Evolutionary conservation across 2,888 invertebrate species (phyloP).

Genomic region (Omphaloscelis lunosa): DNA sequence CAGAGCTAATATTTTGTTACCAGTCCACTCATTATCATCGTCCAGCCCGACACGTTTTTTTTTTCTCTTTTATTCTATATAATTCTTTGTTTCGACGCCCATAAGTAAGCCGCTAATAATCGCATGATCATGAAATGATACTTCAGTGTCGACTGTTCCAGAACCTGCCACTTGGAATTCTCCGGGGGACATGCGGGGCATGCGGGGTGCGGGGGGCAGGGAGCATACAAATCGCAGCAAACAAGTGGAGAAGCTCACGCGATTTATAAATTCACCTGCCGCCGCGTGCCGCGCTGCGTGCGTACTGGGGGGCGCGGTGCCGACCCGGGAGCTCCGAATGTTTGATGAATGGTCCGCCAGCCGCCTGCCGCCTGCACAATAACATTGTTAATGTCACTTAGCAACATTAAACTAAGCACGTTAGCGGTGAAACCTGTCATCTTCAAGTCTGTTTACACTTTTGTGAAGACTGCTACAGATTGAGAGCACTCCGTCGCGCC

Average conservation of each 20-base stretch:
- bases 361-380: not conserved
- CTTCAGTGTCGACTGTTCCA: not conserved
- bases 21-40: not conserved
- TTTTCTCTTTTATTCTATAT: not conserved
- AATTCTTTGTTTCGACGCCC: not conserved
- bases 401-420: constrained; percentile 13
- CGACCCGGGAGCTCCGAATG: not conserved
- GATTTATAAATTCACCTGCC: constrained; percentile 43
- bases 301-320: not conserved
- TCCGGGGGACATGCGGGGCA: not conserved
- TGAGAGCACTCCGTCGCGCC: constrained; percentile 30
- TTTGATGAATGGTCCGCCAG: constrained; percentile 20
- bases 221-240: constrained; percentile 35
- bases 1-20: not conserved
- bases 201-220: not conserved
- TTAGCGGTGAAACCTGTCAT: constrained; percentile 17
- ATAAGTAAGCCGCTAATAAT: not conserved
- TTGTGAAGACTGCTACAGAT: constrained; percentile 24
- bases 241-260: constrained; percentile 32
- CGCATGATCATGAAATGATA: not conserved
- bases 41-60: not conserved
- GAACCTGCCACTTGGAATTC: not conserved
- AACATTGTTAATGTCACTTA: constrained; percentile 32
- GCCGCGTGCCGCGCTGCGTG: too few relatives aligned
- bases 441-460: constrained; percentile 34